Base-by-base conservation (phyloP, 2,797 vertebrate species). In the Nothura maculosa region DNA sequence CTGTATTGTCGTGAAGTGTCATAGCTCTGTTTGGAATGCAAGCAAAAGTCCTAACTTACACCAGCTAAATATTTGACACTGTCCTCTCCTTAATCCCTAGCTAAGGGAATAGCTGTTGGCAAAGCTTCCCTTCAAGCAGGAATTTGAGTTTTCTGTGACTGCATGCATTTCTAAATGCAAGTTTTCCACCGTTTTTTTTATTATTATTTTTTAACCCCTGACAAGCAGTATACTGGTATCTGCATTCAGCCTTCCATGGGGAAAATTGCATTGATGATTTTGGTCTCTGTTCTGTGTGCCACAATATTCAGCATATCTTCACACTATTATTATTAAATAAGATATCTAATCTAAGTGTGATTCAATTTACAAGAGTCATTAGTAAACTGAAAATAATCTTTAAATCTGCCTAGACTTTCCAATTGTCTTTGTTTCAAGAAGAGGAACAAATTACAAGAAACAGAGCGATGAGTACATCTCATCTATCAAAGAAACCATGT, bases 201-300 rank as follows among this genome's bases (percentile, higher is more conserved):
- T 40, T 40, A n/a, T n/a, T n/a, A n/a, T 13, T 40, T 40, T 40
- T 40, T 40, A 40, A 40, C 42, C 12, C 48, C 48, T 12, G 55
- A 17, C 19, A 36, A 55, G 73, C 27, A 30, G 27, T 6, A 8
- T 15, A 6, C 3, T 14, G 28, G 77, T 40, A 14, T 73, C 64
- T n/a, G 9, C 7, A 15, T 0, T 0, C 19, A 47, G 32, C 14
- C 84, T 64, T 61, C 85, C 18, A 10, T 42, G 12, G 21, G 27
- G 66, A 1, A 4, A 52, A 55, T 64, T 0, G 0, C 27, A 2
- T 1, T 38, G 28, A 42, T 24, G 72, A 19, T 58, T 5, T 18
- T 36, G 61, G 64, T 21, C 32, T 32, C 30, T 63, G 78, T 24
- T 42, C 25, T 19, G 1, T 19, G 14, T n/a, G 38, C 76, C 30